Conservation (phyloP, 2,888 invertebrate genomes). For the Zele albiditarsus region DNA sequence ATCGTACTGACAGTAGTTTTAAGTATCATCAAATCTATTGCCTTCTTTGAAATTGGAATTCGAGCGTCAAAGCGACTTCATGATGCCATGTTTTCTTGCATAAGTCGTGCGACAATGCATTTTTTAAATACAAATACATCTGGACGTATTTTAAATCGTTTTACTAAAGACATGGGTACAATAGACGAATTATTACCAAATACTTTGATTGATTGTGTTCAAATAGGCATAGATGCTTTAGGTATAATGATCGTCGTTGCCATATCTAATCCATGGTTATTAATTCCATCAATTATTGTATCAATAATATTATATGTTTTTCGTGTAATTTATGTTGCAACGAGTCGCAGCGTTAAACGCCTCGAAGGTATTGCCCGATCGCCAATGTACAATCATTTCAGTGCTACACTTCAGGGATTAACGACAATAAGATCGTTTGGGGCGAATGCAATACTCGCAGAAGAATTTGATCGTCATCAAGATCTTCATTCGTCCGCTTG, state of each 20-base stretch:
- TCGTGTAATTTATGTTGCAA: conserved; percentile 84
- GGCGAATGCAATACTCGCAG: conserved; percentile 84
- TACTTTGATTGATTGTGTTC: conserved; percentile 78
- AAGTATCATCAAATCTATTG: conserved; percentile 72
- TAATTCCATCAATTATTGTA: conserved; percentile 82
- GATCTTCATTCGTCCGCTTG: conserved; percentile 93
- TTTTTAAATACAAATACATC: conserved; percentile 93
- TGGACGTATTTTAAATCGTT: conserved; percentile 88
- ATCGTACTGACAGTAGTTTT: conserved; percentile 70
- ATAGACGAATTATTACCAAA: conserved; percentile 79
- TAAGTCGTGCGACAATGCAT: conserved; percentile 86
- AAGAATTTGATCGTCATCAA: conserved; percentile 88
- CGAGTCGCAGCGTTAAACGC: conserved; percentile 87
- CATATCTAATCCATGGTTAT: conserved; percentile 82
- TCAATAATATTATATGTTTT: conserved; percentile 83
- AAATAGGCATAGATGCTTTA: conserved; percentile 86
- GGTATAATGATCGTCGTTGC: conserved; percentile 88
- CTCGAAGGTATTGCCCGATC: conserved; percentile 90
- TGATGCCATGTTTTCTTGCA: conserved; percentile 88
- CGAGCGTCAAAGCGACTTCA: conserved; percentile 85
- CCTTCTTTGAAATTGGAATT: conserved; percentile 82
- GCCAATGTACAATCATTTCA: conserved; percentile 94
- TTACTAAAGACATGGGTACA: conserved; percentile 90
- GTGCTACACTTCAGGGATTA: conserved; percentile 90
- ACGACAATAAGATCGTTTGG: conserved; percentile 93